These are phyloP conservation scores for Megathymus violae DNA, from an alignment of 1,140 invertebrate species.

Conservation along the genomic window DNA sequence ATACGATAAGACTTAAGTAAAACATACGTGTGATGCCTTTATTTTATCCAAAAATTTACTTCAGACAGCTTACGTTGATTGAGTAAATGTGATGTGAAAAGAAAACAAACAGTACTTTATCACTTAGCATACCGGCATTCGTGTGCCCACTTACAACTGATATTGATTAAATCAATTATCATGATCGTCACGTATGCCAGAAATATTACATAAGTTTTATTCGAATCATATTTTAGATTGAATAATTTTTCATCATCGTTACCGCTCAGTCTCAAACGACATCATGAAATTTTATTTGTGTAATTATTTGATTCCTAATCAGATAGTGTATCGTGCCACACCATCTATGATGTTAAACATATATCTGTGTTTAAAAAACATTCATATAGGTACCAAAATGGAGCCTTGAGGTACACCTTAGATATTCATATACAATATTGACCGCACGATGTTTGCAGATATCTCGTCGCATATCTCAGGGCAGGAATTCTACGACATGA, in stretches of 20 bases:
- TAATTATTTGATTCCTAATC: too few relatives aligned
- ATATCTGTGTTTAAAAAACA: too few relatives aligned
- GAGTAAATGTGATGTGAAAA: slow-evolving; percentile 4
- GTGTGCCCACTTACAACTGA: not conserved
- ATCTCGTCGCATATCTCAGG: slow-evolving; percentile 24
- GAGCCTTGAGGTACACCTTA: slow-evolving; percentile 7
- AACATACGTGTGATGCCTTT: not conserved
- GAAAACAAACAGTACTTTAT: slow-evolving; percentile 23
- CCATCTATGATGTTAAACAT: too few relatives aligned
- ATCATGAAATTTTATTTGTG: too few relatives aligned
- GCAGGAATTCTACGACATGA: slow-evolving; percentile 26
- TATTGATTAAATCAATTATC: slow-evolving; percentile 8
- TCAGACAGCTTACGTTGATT: slow-evolving; percentile 10
- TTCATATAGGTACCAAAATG: not conserved
- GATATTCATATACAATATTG: slow-evolving; percentile 4
- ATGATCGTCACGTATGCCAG: slow-evolving; percentile 17
- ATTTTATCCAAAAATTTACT: not conserved
- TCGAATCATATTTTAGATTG: not conserved
- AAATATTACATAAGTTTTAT: not conserved
- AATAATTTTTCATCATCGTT: not conserved
- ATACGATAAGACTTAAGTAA: slow-evolving; percentile 6
- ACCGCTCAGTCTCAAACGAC: not conserved
- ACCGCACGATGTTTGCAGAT: slow-evolving; percentile 19
- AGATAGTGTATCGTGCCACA: too few relatives aligned
- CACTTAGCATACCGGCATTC: slow-evolving; percentile 6